Percentiles rank a stretch among this genome's conserved stretches.
phyloP scores from a whole-genome alignment of 2,797 vertebrate species.

The Lutjanus argentimaculatus region DNA sequence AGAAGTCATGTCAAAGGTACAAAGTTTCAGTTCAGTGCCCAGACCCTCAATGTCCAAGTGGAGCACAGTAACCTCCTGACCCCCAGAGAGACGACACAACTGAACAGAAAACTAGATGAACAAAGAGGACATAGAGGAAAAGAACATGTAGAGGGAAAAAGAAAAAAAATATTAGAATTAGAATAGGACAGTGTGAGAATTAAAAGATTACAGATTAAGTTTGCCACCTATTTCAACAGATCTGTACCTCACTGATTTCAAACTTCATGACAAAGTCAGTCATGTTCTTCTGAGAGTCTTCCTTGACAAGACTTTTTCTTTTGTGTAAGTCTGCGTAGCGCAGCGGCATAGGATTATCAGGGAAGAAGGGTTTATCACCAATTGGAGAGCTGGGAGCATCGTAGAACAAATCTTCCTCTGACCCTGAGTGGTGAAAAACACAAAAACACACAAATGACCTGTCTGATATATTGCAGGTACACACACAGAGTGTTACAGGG shows the following conservation, averaged over 20 bases:
- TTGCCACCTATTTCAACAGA: neutral
- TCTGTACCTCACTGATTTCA: constrained; percentile 93
- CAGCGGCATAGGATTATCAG: constrained; percentile 80
- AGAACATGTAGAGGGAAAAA: neutral
- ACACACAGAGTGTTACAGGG: neutral
- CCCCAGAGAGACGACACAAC: constrained; percentile 87
- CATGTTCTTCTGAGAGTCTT: constrained; percentile 92
- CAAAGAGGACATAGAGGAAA: neutral
- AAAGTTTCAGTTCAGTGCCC: constrained; percentile 92
- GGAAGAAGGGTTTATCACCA: constrained; percentile 88
- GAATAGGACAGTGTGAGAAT: neutral
- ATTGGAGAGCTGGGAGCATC: constrained; percentile 95
- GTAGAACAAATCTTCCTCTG: constrained; percentile 95
- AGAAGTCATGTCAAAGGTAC: constrained; percentile 93
- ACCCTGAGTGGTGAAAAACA: constrained; percentile 82
- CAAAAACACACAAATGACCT: constrained; percentile 6
- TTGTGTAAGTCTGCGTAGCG: constrained; percentile 67
- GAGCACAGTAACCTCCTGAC: constrained; percentile 89
- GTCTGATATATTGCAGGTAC: neutral
- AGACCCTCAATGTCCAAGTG: constrained; percentile 90
- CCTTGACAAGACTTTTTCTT: constrained; percentile 81
- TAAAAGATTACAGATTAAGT: constrained; percentile 1
- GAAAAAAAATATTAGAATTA: neutral
- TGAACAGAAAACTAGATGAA: constrained; percentile 90
- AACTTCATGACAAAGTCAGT: constrained; percentile 90